Percentiles rank a stretch among this genome's conserved stretches.
phyloP scores from a whole-genome alignment of 2,888 invertebrate genomes.

The Phaonia tiefii region DNA sequence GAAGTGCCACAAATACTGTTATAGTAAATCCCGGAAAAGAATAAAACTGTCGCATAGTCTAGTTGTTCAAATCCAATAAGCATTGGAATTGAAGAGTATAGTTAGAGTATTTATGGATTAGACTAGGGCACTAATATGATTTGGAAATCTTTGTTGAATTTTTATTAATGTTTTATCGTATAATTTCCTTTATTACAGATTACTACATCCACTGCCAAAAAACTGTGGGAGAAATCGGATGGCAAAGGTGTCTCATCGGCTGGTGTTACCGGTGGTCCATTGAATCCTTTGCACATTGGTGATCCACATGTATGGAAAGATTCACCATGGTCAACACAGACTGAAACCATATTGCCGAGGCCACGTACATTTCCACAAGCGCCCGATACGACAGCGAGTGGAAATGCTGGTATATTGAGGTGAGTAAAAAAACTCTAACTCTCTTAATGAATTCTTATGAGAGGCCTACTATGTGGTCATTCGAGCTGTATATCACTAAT shows the following conservation, averaged over 20 bases:
- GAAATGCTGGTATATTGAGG: slow-evolving; percentile 81
- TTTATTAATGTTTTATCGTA: slow-evolving; percentile 35
- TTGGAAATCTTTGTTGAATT: slow-evolving; percentile 18
- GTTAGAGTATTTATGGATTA: too few species aligned
- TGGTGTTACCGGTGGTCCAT: slow-evolving; percentile 83
- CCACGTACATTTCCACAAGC: slow-evolving; percentile 84
- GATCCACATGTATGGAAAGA: slow-evolving; percentile 93
- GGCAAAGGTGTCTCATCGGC: slow-evolving; percentile 85
- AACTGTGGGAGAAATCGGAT: slow-evolving; percentile 93
- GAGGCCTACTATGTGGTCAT: too few species aligned
- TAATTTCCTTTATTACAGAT: slow-evolving; percentile 84
- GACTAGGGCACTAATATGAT: too few species aligned
- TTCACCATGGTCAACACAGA: slow-evolving; percentile 95
- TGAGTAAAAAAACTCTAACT: too few species aligned
- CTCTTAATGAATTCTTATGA: too few species aligned
- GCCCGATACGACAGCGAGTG: slow-evolving; percentile 82
- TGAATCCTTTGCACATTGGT: slow-evolving; percentile 87
- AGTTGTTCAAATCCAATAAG: too few species aligned
- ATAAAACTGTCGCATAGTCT: too few species aligned
- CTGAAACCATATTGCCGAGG: slow-evolving; percentile 90
- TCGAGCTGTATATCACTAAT: too few species aligned
- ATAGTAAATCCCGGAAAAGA: too few species aligned
- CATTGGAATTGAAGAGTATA: too few species aligned
- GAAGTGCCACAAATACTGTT: too few species aligned
- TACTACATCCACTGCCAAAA: slow-evolving; percentile 96